Base-by-base conservation (phyloP, 92 coral and sea anemone genomes). In the Zoanthus solanderi region DNA sequence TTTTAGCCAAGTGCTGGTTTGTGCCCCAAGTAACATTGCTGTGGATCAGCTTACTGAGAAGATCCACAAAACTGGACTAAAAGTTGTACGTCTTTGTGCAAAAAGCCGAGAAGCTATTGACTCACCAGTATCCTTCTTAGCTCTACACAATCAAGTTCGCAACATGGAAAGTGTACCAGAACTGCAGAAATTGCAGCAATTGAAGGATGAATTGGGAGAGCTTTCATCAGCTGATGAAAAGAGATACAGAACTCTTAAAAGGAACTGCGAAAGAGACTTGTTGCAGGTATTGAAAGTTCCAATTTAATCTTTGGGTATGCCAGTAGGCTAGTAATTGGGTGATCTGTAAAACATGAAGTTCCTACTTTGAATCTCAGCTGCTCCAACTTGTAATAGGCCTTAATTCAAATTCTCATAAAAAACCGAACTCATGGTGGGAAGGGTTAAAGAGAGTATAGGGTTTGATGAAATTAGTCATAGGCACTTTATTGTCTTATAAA, bases 161-260 rank as follows among this genome's bases (percentile, higher is more conserved):
- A 97, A 95, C 89, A 97, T 95, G 97, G 99, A 97, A 78, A 97
- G 99, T 69, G 99, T 97, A 14, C 99, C 99, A 57, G 99, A 97
- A 69, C 91, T 97, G 76, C 99, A 97, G 86, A 97, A 97, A 87
- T 95, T 97, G 17, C 99, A 97, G 74, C 99, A 97, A 71, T 89
- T 97, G 92, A 97, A 97, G 90, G 99, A 97, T 87, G 99, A 97
- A 78, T 96, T 92, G 72, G 99, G 99, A 7, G 99, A 97, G 80
- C 79, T 97, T 92, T 97, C 99, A 71, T 98, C 99, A 3, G 92
- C 99, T 84, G 99, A 97, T 84, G 99, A 97, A 89, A 97, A 97
- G 89, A 86, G 99, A 74, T 97, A 97, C 89, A 79, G 98, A 34
- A 94, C 99, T n/a, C 95, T 97, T 75, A 97, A 97, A 92, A 91